Evolutionary conservation across 2,888 invertebrate genomes (phyloP).

Genomic region (Hemicrepidius hirtus): DNA sequence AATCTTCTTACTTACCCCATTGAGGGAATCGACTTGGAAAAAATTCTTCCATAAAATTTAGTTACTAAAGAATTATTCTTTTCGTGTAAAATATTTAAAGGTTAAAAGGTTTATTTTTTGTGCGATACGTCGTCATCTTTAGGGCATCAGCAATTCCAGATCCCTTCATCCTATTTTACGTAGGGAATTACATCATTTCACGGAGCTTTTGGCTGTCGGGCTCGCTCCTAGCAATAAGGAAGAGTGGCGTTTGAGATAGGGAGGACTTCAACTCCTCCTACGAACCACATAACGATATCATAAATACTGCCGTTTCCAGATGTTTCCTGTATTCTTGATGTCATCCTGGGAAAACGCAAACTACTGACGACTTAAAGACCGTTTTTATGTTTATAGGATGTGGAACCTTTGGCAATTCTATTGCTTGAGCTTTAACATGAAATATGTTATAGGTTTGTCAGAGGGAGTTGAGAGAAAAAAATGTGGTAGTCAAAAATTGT

Average conservation of each 20-base stretch:
- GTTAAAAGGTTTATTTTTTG: slow-evolving; percentile 10
- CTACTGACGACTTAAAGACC: slow-evolving; percentile 7
- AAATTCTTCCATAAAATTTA: too few relatives aligned
- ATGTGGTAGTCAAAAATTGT: slow-evolving; percentile 1
- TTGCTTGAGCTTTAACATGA: slow-evolving; percentile 9
- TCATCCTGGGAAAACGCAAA: slow-evolving; percentile 28
- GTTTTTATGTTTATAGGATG: slow-evolving; percentile 19
- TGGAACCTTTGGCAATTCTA: slow-evolving; percentile 21
- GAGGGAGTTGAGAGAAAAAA: not conserved
- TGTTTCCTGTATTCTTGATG: slow-evolving; percentile 28
- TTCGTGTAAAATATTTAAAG: not conserved
- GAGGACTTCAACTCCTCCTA: slow-evolving; percentile 3
- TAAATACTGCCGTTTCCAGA: slow-evolving; percentile 33
- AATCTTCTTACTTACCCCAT: slow-evolving; percentile 14
- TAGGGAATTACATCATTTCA: slow-evolving; percentile 36
- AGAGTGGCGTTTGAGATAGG: slow-evolving; percentile 35
- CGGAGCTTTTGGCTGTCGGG: slow-evolving; percentile 31
- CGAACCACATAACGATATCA: slow-evolving; percentile 33
- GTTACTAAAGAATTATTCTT: too few relatives aligned
- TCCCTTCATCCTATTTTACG: slow-evolving; percentile 32
- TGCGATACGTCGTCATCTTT: slow-evolving; percentile 19
- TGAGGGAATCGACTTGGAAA: not conserved
- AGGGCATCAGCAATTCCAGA: slow-evolving; percentile 25
- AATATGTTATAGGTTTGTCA: slow-evolving; percentile 13
- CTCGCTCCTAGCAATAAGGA: slow-evolving; percentile 37